Percentiles rank a stretch among this genome's conserved stretches.
Conservation (phyloP, 2,113 vertebrate genomes). For the Neodontobutis hainanensis region DNA sequence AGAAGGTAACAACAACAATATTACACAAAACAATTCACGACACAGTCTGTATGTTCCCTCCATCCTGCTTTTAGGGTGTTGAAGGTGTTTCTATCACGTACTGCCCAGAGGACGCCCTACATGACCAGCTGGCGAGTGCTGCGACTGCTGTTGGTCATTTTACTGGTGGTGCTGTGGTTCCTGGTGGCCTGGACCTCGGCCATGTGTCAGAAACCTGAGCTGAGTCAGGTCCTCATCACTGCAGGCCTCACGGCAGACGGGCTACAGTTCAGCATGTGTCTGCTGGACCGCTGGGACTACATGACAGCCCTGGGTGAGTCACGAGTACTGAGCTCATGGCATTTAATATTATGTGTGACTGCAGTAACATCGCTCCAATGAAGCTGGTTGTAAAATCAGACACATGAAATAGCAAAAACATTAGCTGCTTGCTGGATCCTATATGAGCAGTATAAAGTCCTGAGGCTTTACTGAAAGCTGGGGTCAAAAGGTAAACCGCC, state of each 20-base stretch:
- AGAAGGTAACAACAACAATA: no score
- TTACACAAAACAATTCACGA: no score
- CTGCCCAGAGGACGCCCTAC: conserved; percentile 93
- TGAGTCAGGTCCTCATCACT: conserved; percentile 83
- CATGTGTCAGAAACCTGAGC: conserved; percentile 88
- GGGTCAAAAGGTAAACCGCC: conserved; percentile 3
- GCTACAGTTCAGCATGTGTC: conserved; percentile 94
- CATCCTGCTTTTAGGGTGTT: conserved; percentile 82
- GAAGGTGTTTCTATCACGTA: conserved; percentile 96
- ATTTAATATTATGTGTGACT: no score
- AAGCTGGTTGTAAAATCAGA: no score
- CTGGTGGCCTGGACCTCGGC: conserved; percentile 94
- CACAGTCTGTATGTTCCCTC: background rate
- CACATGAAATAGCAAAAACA: background rate
- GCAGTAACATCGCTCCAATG: no score
- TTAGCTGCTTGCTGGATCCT: background rate
- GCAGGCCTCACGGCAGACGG: conserved; percentile 89
- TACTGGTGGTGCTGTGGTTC: conserved; percentile 94
- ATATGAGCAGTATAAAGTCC: background rate
- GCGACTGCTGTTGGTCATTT: conserved; percentile 89
- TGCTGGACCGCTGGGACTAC: conserved; percentile 97
- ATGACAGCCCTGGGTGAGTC: conserved; percentile 96
- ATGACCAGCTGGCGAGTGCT: conserved; percentile 96
- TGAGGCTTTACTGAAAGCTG: conserved; percentile 1
- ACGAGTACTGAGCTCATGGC: conserved; percentile 2